Conservation (phyloP, 2,113 vertebrate genomes). For the Ptyas mucosa region DNA sequence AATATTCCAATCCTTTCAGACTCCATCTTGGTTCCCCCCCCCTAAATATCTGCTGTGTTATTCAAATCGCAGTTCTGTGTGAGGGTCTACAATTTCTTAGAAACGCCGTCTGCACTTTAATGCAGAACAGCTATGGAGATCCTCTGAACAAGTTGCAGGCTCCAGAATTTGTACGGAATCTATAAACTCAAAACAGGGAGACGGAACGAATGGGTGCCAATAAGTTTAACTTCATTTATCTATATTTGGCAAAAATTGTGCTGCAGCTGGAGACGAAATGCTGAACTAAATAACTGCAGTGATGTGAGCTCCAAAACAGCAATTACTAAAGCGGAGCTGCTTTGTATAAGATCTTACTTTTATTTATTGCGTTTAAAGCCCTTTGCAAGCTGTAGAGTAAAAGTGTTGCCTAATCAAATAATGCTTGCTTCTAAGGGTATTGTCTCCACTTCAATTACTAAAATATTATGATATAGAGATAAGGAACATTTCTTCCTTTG, state of each 20-base stretch:
- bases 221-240: conserved; percentile 84
- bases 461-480: conserved; percentile 8
- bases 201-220: conserved; percentile 70
- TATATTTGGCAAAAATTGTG: conserved; percentile 81
- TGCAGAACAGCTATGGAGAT: conserved; percentile 20
- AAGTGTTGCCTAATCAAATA: conserved; percentile 48
- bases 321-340: conserved; percentile 70
- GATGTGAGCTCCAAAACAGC: conserved; percentile 74
- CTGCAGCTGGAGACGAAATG: conserved; percentile 81
- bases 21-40: conserved; percentile 31
- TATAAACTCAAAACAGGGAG: conserved; percentile 72
- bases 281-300: conserved; percentile 75
- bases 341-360: conserved; percentile 72
- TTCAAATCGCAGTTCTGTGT: conserved; percentile 25
- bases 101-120: conserved; percentile 27
- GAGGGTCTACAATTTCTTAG: conserved; percentile 7
- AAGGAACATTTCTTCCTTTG: conserved; percentile 7
- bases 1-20: conserved; percentile 5
- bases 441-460: conserved; percentile 20
- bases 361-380: conserved; percentile 74
- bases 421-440: conserved; percentile 34
- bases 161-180: conserved; percentile 66
- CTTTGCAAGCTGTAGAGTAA: conserved; percentile 56
- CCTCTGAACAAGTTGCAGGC: conserved; percentile 53
- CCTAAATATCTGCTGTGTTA: conserved; percentile 6